Evolutionary conservation across 2,888 invertebrate species (phyloP), one percentile per base, ranked within the genome.

Genomic region (Yponomeuta evonymella): DNA sequence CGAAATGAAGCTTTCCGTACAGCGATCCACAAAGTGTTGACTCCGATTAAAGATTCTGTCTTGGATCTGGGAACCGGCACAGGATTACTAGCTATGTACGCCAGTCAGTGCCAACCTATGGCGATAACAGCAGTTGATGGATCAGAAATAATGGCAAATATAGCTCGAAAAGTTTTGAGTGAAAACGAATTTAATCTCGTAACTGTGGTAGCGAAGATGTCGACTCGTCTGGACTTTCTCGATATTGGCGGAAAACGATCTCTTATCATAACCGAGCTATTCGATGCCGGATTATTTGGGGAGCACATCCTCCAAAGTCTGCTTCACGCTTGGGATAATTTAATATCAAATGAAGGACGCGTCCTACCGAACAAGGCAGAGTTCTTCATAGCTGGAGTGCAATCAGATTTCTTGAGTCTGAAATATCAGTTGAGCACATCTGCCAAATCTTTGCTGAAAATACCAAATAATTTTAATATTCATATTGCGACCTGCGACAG

Each of bases 201-300:
- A 8, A 83, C 85, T 70, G 83, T 95, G 43, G 79, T 95, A 9
- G 90, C 94, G 71, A 94, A 94, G 77, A 84, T 93, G 80, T 96
- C 96, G 0, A 94, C 93, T 11, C 83, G 93, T 70, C 81, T 96
- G 76, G 77, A 80, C 69, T 86, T 91, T 29, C 75, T 78, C 48
- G 93, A 94, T 79, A 85, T 95, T 70, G 92, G 93, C 70, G 87
- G 93, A 48, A 94, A 86, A 78, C 93, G 93, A 30, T 93, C 94
- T 71, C 81, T 96, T 67, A 83, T 97, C 70, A 93, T 97, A 0
- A 96, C 96, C 2, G 97, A 97, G 87, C 94, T 95, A 74, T 95
- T 97, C 88, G 97, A 97, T 89, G 95, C 95, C 69, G 96, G 95
- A 0, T 81, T 97, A 43, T 95, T 97, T 83, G 97, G 97, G 1